Conservation (phyloP, 2,113 vertebrate species). For the Odontophorus gujanensis region DNA sequence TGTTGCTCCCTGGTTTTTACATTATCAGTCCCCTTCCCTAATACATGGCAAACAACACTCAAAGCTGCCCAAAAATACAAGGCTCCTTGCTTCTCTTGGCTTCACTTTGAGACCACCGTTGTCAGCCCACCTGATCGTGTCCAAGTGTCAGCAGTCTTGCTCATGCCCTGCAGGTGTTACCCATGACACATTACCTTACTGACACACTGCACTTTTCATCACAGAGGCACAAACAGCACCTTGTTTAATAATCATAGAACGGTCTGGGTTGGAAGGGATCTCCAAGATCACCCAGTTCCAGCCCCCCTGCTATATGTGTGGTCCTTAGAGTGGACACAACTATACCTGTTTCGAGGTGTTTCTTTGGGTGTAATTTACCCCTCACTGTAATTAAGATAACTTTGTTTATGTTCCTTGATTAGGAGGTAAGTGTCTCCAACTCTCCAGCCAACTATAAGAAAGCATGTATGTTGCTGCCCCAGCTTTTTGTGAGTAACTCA, state of each 20-base stretch:
- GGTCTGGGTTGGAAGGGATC: too few species aligned
- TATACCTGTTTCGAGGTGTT: not conserved
- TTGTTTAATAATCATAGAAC: not conserved
- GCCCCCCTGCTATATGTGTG: not conserved
- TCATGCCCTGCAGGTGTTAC: rapidly evolving
- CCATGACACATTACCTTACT: too few species aligned
- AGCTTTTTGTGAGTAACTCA: not conserved
- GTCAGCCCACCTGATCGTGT: too few species aligned
- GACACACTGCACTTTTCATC: not conserved
- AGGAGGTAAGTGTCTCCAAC: not conserved
- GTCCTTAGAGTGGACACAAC: not conserved
- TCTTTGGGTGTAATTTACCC: not conserved
- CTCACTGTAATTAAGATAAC: conserved; percentile 24
- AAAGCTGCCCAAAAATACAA: not conserved
- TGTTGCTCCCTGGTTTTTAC: not conserved
- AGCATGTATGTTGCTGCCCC: not conserved
- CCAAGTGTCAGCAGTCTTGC: not conserved
- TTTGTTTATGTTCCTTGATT: conserved; percentile 40
- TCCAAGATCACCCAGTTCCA: too few species aligned
- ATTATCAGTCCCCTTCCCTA: not conserved
- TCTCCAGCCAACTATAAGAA: not conserved
- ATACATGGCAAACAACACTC: not conserved
- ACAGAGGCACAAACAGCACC: not conserved
- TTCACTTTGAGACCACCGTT: not conserved
- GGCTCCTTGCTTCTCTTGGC: not conserved